Percentiles rank a stretch among this genome's conserved stretches.
Conservation (phyloP, 2,888 invertebrate genomes). For the Nesidiocoris tenuis region DNA sequence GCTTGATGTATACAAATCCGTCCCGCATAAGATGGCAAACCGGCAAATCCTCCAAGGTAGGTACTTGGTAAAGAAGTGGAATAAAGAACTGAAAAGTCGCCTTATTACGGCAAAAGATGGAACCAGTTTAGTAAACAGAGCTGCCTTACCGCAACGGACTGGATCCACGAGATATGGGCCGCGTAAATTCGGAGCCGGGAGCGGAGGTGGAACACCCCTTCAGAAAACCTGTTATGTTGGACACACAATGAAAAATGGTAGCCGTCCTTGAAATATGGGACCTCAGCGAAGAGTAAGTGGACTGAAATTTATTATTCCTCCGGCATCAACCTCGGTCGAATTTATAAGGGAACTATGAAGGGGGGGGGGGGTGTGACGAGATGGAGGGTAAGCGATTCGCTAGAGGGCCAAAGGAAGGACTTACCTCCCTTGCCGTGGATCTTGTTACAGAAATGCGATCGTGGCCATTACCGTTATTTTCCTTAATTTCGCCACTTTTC, state of each 20-base stretch:
- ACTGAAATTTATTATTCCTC: slow-evolving; percentile 37
- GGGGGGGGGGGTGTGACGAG: neutral
- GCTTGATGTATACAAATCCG: too few species aligned
- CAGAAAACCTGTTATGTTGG: slow-evolving; percentile 16
- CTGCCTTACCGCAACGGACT: neutral
- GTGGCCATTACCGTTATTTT: neutral
- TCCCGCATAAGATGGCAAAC: too few species aligned
- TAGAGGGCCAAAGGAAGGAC: neutral
- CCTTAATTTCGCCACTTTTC: neutral
- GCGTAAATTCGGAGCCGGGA: neutral
- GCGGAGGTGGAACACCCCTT: neutral
- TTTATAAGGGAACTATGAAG: slow-evolving; percentile 36
- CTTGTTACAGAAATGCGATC: neutral
- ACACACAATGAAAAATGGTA: slow-evolving; percentile 37
- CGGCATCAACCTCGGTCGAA: slow-evolving; percentile 37
- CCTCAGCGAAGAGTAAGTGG: slow-evolving; percentile 33
- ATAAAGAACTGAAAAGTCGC: neutral
- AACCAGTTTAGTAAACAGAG: neutral
- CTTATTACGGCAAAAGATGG: neutral
- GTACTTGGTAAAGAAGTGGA: too few species aligned
- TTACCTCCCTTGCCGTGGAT: neutral
- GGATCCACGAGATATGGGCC: slow-evolving; percentile 5
- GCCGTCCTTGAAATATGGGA: slow-evolving; percentile 31
- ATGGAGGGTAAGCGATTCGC: neutral
- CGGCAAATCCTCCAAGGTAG: too few species aligned